Percentiles rank a stretch among this genome's conserved stretches.
These are phyloP conservation scores for Dasypus novemcinctus DNA, from an alignment of 2,113 vertebrate genomes.

Conservation along the genomic window DNA sequence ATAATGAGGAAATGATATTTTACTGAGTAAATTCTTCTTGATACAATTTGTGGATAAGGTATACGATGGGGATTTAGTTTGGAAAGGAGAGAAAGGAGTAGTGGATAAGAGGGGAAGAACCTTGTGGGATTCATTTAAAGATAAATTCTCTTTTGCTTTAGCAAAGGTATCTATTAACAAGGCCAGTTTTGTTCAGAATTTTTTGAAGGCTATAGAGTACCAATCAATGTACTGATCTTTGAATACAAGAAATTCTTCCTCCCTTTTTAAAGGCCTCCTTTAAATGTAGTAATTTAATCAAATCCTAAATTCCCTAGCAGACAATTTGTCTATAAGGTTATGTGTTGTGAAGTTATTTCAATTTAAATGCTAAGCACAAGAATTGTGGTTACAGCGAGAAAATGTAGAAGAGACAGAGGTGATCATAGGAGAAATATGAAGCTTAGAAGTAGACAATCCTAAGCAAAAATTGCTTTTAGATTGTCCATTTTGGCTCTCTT, in stretches of 20 bases:
- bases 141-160: background rate
- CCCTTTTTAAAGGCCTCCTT: background rate
- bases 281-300: background rate
- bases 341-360: background rate
- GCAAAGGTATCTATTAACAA: background rate
- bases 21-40: background rate
- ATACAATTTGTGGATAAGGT: background rate
- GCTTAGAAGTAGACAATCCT: background rate
- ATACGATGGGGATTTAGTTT: background rate
- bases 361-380: background rate
- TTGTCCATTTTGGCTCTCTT: background rate
- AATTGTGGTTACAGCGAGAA: background rate
- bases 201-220: background rate
- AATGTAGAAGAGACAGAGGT: background rate
- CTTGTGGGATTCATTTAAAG: background rate
- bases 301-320: background rate
- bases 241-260: background rate
- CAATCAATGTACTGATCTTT: background rate
- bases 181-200: background rate
- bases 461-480: background rate
- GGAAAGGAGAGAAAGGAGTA: background rate
- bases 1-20: background rate
- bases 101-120: background rate
- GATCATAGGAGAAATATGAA: background rate
- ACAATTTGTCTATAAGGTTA: background rate